Evolutionary conservation across 2,113 vertebrate species (phyloP), one percentile per base, ranked within the genome.

Genomic region (Elgaria multicarinata): DNA sequence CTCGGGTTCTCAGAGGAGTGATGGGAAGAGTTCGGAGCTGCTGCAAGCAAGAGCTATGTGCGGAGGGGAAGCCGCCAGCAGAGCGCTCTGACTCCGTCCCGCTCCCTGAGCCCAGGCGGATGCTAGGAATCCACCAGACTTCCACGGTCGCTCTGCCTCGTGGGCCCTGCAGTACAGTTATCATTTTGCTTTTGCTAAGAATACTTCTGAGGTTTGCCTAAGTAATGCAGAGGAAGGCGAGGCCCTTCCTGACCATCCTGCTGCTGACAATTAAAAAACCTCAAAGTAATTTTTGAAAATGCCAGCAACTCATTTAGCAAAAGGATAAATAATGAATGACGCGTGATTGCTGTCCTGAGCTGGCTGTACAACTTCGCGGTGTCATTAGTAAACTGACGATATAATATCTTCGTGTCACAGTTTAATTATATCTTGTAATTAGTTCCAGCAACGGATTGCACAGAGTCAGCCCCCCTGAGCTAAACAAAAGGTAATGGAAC

Each of bases 391-490:
- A 98, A 98, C 97, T 97, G 97, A 97, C 96, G 96, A 96, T 96
- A 97, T 97, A 97, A 97, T 97, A 97, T 97, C 97, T 97, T 96
- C 94, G 93, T 98, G 97, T 98, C 97, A 97, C 98, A 98, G 98
- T 98, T 98, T 99, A 99, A 99, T 99, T 99, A 98, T 98, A 98
- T 99, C 98, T 98, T 98, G 98, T 99, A 99, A 99, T 99, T 99
- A 99, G 98, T 98, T 98, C 98, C 98, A 98, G 98, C 98, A 98
- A 98, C 98, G 97, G 98, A 98, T 99, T 97, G 97, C 98, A 97
- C 96, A 97, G 97, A 98, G 98, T 98, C 98, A 98, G 98, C 96
- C 97, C 97, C 98, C 97, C 98, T 96, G 97, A 98, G 97, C 97
- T 97, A 97, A 97, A 97, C 96, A 97, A 97, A 98, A 97, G 97